A percentile compares a stretch with the other conserved stretches of the same genome.
phyloP scores from a whole-genome alignment of 2,888 invertebrate species.

The Synanthedon vespiformis region DNA sequence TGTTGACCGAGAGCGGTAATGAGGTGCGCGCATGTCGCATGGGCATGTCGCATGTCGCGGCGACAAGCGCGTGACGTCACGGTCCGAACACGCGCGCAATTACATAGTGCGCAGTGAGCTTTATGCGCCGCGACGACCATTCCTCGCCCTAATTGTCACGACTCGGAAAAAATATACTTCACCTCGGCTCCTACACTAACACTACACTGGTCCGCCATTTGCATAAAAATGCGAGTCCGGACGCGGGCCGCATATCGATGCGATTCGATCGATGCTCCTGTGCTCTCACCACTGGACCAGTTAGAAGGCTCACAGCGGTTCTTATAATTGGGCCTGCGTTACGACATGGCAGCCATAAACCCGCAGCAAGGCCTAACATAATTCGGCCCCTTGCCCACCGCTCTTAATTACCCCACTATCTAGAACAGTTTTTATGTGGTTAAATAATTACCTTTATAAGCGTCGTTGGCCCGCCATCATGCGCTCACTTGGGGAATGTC shows the following conservation, averaged over 20 bases:
- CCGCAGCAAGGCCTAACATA: neutral
- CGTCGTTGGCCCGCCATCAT: neutral
- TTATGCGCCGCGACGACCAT: neutral
- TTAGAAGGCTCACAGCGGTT: slow-evolving; percentile 33
- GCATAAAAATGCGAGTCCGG: neutral
- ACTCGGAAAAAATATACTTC: neutral
- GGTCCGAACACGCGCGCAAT: slow-evolving; percentile 6
- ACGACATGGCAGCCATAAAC: slow-evolving; percentile 15
- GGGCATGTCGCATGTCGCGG: neutral
- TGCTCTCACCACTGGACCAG: slow-evolving; percentile 16
- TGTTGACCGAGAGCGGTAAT: neutral
- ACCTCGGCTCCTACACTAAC: neutral
- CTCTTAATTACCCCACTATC: neutral
- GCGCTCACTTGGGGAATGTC: neutral
- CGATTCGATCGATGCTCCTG: neutral
- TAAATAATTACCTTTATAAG: neutral
- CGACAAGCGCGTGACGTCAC: slow-evolving; percentile 1
- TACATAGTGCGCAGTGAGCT: slow-evolving; percentile 1
- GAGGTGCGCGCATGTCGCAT: neutral
- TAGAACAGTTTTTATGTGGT: neutral
- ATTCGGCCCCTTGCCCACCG: neutral
- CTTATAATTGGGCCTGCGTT: slow-evolving; percentile 34
- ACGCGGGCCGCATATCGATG: neutral
- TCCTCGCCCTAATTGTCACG: slow-evolving; percentile 3
- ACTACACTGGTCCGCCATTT: neutral